Evolutionary conservation across 2,888 invertebrate genomes (phyloP), one percentile per base, ranked within the genome.

Genomic region (Hyles lineata): DNA sequence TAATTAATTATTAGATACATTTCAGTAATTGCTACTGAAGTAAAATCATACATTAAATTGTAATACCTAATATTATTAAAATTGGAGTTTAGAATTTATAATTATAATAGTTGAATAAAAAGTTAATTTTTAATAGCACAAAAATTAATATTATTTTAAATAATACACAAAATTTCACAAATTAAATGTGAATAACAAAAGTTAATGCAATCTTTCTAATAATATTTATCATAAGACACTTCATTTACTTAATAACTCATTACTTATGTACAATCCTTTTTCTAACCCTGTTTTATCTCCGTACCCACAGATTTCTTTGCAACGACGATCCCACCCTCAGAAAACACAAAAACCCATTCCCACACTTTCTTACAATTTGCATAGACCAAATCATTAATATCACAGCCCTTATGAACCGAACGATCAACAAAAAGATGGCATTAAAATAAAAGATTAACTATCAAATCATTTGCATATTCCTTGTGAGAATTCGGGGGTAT

Each of bases 371-470:
- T 74, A 58, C 55, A 78, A 92, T 94, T 93, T 94, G 91, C 94
- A 94, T 94, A 92, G 32, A 81, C 82, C 82, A 83, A 87, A 90
- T 93, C 89, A 91, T 93, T 93, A 94, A 92, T 94, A 92, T 93
- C 86, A 82, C 82, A 80, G 76, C 80, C 80, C 86, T 88, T 89
- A 85, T 80, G 81, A 77, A 78, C 78, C 88, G 85, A 89, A 92
- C 87, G 85, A 91, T 87, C 87, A 89, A 88, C 88, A 94, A 94
- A 90, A 90, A 87, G 92, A 92, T 90, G 90, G 87, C 85, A 93
- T 94, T 94, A 94, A 94, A 94, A 94, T 94, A 94, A 94, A 94
- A 92, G 94, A 94, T 93, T 90, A 90, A 88, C 87, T 85, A 89
- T 90, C 84, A 43, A 82, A 75, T n/a, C 77, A 79, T 94, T 93